Base-by-base conservation (phyloP, 2,113 vertebrate genomes). In the Passer domesticus region DNA sequence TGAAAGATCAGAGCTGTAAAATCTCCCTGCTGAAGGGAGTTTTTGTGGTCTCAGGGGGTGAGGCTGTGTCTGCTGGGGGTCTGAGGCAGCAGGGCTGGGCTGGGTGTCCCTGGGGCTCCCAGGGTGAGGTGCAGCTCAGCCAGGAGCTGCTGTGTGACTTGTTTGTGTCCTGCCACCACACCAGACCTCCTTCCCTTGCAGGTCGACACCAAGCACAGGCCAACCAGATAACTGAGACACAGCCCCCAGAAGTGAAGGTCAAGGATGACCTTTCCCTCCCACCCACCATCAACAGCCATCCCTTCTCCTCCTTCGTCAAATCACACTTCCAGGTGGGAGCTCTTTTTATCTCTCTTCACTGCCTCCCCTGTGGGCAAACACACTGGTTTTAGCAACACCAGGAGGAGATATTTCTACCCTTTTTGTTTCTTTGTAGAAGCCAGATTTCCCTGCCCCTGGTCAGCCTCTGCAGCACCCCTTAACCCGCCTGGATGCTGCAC, bases 221-320 rank as follows among this genome's bases (percentile, higher is more conserved):
- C 63, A 89, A 62, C 30, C 95, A 94, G 73, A 97, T 99, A 82
- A 98, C 97, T 25, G 98, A 98, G 87, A 97, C 98, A 8, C 90
- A 97, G 53, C 97, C 98, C 47, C 99, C 99, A 50, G 98, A 99
- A 93, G 97, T 98, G 81, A 99, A 98, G 95, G 97, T 98, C 27
- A 96, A 98, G 58, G 97, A 98, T 86, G 91, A 83, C 20, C 97
- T 98, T 46, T 93, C 87, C 33, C 97, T 99, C 63, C 98, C 98
- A 50, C 43, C 31, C 24, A 96, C 97, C 92, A 97, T 99, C 77
- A 98, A 99, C 97, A 97, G 74, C 95, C 96, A 97, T 58, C 98
- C 98, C 9, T 99, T 99, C 95, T 99, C 99, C 77, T 97, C 93
- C 84, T 99, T 99, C 30, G 67, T 98, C 83, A 98, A 97, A 81